phyloP scores from a whole-genome alignment of 53 echinoderm and acorn worm species.

The Apostichopus leukothele region DNA sequence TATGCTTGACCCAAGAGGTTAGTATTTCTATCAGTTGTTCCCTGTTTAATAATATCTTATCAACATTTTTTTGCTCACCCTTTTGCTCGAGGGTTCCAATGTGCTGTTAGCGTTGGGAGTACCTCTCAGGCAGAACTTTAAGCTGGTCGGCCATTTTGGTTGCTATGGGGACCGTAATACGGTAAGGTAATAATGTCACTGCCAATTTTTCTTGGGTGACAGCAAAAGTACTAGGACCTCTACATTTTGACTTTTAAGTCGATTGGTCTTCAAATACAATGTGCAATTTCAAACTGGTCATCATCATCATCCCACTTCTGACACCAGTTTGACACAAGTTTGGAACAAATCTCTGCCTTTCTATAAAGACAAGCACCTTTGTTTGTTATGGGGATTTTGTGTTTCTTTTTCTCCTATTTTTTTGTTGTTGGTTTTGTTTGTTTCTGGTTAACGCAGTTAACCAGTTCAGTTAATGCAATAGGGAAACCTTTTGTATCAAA shows the following conservation, averaged over 20 bases:
- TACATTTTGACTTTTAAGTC: neutral
- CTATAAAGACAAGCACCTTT: too few relatives aligned
- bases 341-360: neutral
- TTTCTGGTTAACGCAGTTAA: too few relatives aligned
- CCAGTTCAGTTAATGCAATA: too few relatives aligned
- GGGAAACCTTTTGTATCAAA: too few relatives aligned
- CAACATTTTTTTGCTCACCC: neutral
- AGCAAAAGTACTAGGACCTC: neutral
- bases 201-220: too few relatives aligned
- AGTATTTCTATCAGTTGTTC: constrained; percentile 48
- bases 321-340: neutral
- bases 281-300: neutral
- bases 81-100: neutral
- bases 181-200: too few relatives aligned
- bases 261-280: neutral
- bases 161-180: too few relatives aligned
- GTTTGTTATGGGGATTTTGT: too few relatives aligned
- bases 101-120: neutral
- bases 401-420: too few relatives aligned
- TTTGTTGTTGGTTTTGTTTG: too few relatives aligned
- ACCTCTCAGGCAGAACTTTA: neutral
- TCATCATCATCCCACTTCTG: neutral
- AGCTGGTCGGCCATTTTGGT: neutral
- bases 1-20: constrained; percentile 94
- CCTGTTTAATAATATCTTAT: neutral